Evolutionary conservation across 1,140 invertebrate genomes (phyloP), one percentile per base, ranked within the genome.

Genomic region (Drosophila lacteicornis): DNA sequence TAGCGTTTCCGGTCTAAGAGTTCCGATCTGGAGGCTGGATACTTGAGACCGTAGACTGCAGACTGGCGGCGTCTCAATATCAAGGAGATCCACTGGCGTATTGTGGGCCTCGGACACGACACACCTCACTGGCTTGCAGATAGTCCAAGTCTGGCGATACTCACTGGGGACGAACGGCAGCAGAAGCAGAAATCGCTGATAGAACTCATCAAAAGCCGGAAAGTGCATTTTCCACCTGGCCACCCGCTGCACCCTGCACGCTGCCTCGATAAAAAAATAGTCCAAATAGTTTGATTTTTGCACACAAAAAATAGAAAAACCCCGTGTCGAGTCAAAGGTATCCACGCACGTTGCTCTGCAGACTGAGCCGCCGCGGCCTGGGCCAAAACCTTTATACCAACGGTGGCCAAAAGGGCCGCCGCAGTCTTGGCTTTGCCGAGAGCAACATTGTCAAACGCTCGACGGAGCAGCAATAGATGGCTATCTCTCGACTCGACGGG

Each of bases 161-260:
- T 83, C 71, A 90, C 85, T 81, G 42, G 81, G 51, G 27, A 76
- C 82, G 40, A 90, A 90, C 46, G 85, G 85, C 79, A 90, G 33
- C 46, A 90, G 70, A 70, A 90, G 65, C 55, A 90, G 53, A 50
- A 90, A 70, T 27, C 86, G 81, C 68, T 90, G 86, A 56, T 90
- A 90, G 68, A 90, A 85, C 49, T 90, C 70, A 36, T 70, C 82
- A 59, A 90, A 63, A 50, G 75, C 67, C 61, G 81, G 85, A 82
- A 90, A 90, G 71, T 90, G 79, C 85, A 90, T 90, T 90, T 59
- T 83, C 66, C 67, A 66, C 62, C 56, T 50, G 61, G 38, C 56
- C 55, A 50, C 68, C 30, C 46, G 30, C 27, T 61, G 33, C 43
- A 46, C 22, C 11, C 13, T 46, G 27, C 30, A 25, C 43, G 8